Conservation (phyloP, 2,888 invertebrate species). For the Acholoe squamosa region DNA sequence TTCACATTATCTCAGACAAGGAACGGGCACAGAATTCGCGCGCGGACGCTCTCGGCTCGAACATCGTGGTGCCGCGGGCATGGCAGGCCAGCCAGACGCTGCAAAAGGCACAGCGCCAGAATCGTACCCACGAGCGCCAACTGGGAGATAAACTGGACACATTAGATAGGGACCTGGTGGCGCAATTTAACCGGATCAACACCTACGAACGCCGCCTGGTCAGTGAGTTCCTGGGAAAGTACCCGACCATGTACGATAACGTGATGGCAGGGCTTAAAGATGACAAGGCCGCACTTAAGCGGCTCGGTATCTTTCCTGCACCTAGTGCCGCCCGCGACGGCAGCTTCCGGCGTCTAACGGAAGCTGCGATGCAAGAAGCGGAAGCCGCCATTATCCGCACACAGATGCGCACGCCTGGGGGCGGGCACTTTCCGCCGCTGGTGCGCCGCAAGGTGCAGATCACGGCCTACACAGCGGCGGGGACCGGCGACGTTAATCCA, state of each 20-base stretch:
- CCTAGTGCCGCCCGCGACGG: constrained; percentile 39
- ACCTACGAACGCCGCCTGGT: constrained; percentile 8
- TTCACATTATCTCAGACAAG: constrained; percentile 22
- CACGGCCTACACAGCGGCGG: background rate
- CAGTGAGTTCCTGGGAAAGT: constrained; percentile 39
- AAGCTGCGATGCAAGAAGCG: background rate
- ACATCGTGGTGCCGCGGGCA: constrained; percentile 37
- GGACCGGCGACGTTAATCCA: background rate
- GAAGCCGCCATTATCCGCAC: constrained; percentile 32
- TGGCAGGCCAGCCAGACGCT: constrained; percentile 43
- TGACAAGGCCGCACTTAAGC: background rate
- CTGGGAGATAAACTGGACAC: background rate
- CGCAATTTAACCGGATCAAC: constrained; percentile 4
- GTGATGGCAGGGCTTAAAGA: constrained; percentile 18
- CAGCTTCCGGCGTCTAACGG: background rate
- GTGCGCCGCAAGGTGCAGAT: background rate
- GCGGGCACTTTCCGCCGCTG: constrained; percentile 35
- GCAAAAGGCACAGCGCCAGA: constrained; percentile 53
- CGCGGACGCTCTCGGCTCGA: background rate
- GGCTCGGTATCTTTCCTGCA: constrained; percentile 26
- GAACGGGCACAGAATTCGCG: constrained; percentile 5
- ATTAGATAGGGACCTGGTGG: constrained; percentile 8
- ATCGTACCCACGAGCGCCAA: background rate
- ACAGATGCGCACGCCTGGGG: constrained; percentile 16
- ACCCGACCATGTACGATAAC: constrained; percentile 39